A percentile compares a stretch with the other conserved stretches of the same genome.
Evolutionary conservation across 2,113 vertebrate genomes (phyloP).

Genomic region (Suncus etruscus): DNA sequence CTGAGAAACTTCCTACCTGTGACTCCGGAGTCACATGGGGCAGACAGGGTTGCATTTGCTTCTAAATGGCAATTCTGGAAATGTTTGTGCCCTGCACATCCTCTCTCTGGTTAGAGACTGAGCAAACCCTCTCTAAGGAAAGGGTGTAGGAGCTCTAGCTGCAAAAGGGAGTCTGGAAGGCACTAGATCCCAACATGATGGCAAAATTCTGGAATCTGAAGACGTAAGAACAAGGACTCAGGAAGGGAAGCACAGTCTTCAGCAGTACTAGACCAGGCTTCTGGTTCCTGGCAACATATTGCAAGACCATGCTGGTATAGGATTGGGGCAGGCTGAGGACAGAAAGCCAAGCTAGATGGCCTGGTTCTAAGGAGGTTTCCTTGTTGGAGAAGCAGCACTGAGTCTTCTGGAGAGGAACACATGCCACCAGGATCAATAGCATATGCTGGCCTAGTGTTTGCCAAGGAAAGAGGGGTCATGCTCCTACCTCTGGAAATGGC

Average conservation of each 20-base stretch:
- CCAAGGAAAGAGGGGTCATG: neutral
- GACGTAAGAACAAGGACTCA: neutral
- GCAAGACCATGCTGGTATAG: neutral
- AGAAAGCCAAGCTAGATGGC: neutral
- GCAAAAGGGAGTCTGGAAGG: neutral
- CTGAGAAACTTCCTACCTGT: neutral
- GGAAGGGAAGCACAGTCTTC: neutral
- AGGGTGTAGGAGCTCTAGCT: neutral
- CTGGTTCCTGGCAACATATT: neutral
- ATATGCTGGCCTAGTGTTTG: neutral
- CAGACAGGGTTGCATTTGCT: neutral
- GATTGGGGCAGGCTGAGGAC: neutral
- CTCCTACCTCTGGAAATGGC: neutral
- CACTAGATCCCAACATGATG: neutral
- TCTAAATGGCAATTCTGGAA: neutral
- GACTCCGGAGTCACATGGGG: neutral
- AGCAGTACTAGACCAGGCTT: neutral
- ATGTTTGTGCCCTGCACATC: neutral
- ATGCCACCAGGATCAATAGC: accelerated
- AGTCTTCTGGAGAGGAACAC: accelerated
- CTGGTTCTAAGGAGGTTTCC: neutral
- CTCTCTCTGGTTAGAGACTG: neutral
- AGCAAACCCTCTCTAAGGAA: neutral
- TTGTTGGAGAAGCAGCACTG: neutral
- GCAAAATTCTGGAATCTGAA: neutral